Base-by-base conservation (phyloP, 2,797 vertebrate genomes). In the Emys orbicularis region DNA sequence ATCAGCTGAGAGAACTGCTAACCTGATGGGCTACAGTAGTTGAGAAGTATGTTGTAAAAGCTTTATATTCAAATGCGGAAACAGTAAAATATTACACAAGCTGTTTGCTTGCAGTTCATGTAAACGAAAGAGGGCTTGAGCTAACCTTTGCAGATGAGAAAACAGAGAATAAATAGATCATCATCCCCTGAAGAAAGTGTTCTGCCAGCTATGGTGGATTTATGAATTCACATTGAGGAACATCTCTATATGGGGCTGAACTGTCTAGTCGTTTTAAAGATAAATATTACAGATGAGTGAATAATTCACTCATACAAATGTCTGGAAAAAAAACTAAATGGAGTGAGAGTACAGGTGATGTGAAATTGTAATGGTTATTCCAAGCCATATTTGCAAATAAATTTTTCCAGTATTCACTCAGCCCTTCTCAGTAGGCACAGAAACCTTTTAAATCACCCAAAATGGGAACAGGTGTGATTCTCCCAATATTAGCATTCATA, bases 221-320 rank as follows among this genome's bases (percentile, higher is more conserved):
- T 96, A 92, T 91, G 90, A 81, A 94, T 93, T 94, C 84, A 49
- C 81, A 65, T 0, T 0, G 83, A 93, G 84, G 56, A n/a, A 90
- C 80, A 61, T 79, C 74, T 96, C 92, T 92, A 79, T 85, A 52
- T 77, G 34, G 77, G 83, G 84, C 79, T 94, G 95, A 96, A 96
- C 23, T 90, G 59, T 91, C 91, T 89, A 89, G 90, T 95, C 92
- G 88, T 95, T 95, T 77, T 79, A 94, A 96, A 97, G 97, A 97
- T 94, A 97, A 97, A 97, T 96, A 96, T 94, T 97, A 93, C 95
- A 96, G 96, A 96, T 95, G 94, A 88, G 97, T 94, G 94, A 95
- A 95, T 97, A 96, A 97, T 97, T 97, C 95, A 97, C 92, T 94
- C 21, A 15, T 92, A 96, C 90, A 95, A 96, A 93, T 95, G 90